phyloP scores from a whole-genome alignment of 2,888 invertebrate species.

The Keiferia lycopersicella region DNA sequence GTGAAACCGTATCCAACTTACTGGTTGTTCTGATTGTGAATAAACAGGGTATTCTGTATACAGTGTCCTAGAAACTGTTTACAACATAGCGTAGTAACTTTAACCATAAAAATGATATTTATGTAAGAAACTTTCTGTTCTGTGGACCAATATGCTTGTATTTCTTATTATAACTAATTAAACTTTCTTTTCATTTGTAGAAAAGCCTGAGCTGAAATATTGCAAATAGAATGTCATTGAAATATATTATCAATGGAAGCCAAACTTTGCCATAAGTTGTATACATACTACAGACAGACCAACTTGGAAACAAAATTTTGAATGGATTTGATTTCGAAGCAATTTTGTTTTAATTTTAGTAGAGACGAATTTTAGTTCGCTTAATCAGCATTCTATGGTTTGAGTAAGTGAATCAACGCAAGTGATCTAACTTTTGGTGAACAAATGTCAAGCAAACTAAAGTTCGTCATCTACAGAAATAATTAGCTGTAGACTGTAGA shows the following conservation, averaged over 20 bases:
- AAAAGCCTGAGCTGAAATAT: conserved; percentile 23
- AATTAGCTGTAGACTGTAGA: background rate
- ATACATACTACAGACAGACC: background rate
- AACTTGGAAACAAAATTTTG: background rate
- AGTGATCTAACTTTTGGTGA: background rate
- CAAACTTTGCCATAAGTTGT: conserved; percentile 21
- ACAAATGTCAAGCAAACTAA: background rate
- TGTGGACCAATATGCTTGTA: conserved; percentile 19
- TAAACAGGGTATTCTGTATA: background rate
- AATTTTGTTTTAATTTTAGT: background rate
- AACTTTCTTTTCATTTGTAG: conserved; percentile 7
- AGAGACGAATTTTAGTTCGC: background rate
- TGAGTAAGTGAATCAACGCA: background rate
- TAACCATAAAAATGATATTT: background rate
- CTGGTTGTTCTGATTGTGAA: background rate
- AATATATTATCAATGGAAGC: conserved; percentile 16
- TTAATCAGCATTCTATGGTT: background rate
- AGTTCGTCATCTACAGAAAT: background rate
- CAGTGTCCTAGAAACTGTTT: conserved; percentile 1
- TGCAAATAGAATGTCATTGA: conserved; percentile 25
- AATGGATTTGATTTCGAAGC: background rate
- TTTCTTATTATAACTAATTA: conserved; percentile 4
- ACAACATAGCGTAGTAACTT: conserved; percentile 7
- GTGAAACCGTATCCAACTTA: background rate
- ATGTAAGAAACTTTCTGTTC: conserved; percentile 15